Conservation (phyloP, 2,888 invertebrate species). For the Pseudoips prasinana region DNA sequence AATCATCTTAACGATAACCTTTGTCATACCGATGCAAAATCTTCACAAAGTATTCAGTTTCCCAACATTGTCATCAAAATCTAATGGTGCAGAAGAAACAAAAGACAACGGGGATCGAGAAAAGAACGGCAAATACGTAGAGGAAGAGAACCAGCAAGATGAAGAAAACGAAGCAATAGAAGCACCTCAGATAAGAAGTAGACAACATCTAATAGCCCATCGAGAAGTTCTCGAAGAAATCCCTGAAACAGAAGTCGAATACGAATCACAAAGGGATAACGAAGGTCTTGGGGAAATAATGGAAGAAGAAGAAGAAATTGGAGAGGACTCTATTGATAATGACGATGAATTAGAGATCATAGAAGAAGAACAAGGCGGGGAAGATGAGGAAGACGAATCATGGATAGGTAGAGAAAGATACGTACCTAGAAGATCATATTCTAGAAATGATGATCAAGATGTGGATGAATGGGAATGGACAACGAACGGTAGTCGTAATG, state of each 20-base stretch:
- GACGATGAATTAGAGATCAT: conserved; percentile 65
- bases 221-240: conserved; percentile 74
- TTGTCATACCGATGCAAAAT: conserved; percentile 85
- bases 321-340: conserved; percentile 39
- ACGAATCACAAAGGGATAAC: conserved; percentile 62
- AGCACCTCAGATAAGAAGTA: conserved; percentile 40
- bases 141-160: conserved; percentile 16
- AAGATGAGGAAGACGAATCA: conserved; percentile 63
- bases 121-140: conserved; percentile 26
- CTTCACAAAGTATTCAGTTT: conserved; percentile 56
- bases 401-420: conserved; percentile 57
- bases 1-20: conserved; percentile 80
- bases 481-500: conserved; percentile 43
- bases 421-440: conserved; percentile 37
- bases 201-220: conserved; percentile 61
- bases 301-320: conserved; percentile 65
- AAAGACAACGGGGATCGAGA: conserved; percentile 26
- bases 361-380: conserved; percentile 70
- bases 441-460: conserved; percentile 57
- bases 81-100: conserved; percentile 14
- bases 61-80: conserved; percentile 22
- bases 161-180: conserved; percentile 41
- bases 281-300: conserved; percentile 68
- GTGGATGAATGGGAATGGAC: conserved; percentile 79
- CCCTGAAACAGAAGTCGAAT: conserved; percentile 68